These are phyloP conservation scores for Drosophila acutilabella DNA, from an alignment of 2,888 invertebrate species.

Conservation along the genomic window DNA sequence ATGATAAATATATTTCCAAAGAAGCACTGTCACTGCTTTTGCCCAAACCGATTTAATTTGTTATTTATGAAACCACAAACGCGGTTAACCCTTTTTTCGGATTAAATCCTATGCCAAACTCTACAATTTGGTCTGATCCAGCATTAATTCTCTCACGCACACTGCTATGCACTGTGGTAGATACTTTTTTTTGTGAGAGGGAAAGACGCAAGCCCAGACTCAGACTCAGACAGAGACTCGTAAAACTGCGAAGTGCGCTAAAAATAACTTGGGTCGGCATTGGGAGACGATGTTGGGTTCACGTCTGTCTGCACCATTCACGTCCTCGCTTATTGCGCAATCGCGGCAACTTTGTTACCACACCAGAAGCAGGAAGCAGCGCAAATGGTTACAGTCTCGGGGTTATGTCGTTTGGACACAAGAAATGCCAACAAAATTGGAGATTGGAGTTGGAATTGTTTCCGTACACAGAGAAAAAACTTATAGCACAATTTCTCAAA, in stretches of 20 bases:
- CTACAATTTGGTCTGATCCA: background rate
- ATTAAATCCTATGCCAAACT: constrained; percentile 3
- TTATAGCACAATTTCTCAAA: too few relatives aligned
- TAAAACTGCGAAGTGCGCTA: constrained; percentile 41
- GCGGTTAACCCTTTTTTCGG: constrained; percentile 62
- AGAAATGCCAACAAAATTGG: constrained; percentile 17
- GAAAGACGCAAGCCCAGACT: constrained; percentile 18
- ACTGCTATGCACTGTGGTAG: background rate
- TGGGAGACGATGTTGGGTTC: constrained; percentile 17
- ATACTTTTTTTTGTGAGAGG: background rate
- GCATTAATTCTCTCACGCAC: background rate
- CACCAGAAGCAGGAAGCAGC: constrained; percentile 54
- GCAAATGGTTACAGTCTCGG: constrained; percentile 22
- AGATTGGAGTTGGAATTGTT: constrained; percentile 15
- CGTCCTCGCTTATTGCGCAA: constrained; percentile 67
- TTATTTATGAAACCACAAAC: constrained; percentile 63
- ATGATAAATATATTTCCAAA: constrained; percentile 48
- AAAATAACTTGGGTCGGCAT: constrained; percentile 54
- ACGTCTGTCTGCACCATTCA: constrained; percentile 25
- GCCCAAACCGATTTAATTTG: constrained; percentile 37
- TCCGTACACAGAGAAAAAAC: background rate
- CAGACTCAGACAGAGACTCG: constrained; percentile 4
- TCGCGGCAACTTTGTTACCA: constrained; percentile 63
- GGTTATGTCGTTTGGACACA: constrained; percentile 9
- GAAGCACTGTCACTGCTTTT: constrained; percentile 44